Conservation (phyloP, 2,888 invertebrate genomes). For the Charanyca ferruginea region DNA sequence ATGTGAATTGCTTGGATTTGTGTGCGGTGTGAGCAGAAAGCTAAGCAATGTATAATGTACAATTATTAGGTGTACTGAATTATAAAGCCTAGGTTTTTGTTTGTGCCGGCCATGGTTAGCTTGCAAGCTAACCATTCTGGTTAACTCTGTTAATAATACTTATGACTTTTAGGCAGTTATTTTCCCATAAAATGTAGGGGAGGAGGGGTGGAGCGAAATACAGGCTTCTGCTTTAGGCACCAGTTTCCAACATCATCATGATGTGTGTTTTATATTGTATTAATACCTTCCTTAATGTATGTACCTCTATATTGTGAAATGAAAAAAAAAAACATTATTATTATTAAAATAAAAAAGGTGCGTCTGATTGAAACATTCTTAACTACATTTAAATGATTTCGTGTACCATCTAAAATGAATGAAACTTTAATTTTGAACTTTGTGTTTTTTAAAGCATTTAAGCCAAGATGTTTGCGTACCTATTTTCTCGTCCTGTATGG, state of each 20-base stretch:
- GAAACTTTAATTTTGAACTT: conserved; percentile 13
- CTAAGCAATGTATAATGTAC: conserved; percentile 26
- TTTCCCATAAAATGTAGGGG: too few relatives aligned
- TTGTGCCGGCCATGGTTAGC: too few relatives aligned
- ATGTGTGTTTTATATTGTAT: too few relatives aligned
- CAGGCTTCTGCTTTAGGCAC: too few relatives aligned
- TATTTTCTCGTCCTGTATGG: conserved; percentile 28
- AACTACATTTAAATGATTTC: not conserved
- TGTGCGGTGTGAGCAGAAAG: conserved; percentile 42
- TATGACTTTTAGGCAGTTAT: too few relatives aligned
- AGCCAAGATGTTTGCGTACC: conserved; percentile 36
- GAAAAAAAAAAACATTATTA: too few relatives aligned
- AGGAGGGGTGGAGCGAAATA: too few relatives aligned
- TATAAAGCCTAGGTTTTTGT: conserved; percentile 8
- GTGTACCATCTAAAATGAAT: not conserved
- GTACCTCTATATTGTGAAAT: too few relatives aligned
- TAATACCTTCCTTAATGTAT: too few relatives aligned
- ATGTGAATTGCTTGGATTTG: conserved; percentile 45
- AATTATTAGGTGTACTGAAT: not conserved
- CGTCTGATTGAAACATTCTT: too few relatives aligned
- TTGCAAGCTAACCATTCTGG: not conserved
- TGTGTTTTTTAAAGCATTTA: not conserved
- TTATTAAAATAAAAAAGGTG: too few relatives aligned
- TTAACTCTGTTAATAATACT: not conserved
- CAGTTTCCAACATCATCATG: too few relatives aligned